Conservation (phyloP, 2,113 vertebrate species). For the Hippocampus mohnikei region DNA sequence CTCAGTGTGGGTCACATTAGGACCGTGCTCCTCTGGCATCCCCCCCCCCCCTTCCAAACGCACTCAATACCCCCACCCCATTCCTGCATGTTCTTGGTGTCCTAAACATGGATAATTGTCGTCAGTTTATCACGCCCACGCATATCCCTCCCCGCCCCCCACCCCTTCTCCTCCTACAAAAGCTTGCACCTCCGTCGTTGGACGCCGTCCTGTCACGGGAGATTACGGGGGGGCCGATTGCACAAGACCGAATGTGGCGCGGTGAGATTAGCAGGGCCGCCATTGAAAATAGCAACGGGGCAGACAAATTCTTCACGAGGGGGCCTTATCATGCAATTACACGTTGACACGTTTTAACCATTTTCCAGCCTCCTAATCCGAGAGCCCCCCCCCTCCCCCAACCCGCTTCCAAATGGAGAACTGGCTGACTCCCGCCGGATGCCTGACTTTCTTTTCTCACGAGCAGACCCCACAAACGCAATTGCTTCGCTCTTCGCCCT, state of each 20-base stretch:
- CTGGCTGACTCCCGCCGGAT: constrained; percentile 42
- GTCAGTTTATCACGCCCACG: constrained; percentile 96
- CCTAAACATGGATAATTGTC: constrained; percentile 98
- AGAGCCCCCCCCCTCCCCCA: constrained; percentile 67
- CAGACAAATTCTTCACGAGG: constrained; percentile 96
- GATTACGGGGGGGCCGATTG: constrained; percentile 99
- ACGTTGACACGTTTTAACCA: constrained; percentile 98
- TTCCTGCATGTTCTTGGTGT: constrained; percentile 79
- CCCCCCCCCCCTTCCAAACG: neutral
- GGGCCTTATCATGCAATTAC: constrained; percentile 99
- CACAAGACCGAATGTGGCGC: constrained; percentile 92
- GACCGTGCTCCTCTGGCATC: constrained; percentile 3
- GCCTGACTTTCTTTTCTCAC: constrained; percentile 7
- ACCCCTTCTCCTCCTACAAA: constrained; percentile 85
- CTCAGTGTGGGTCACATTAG: neutral
- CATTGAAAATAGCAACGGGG: constrained; percentile 94
- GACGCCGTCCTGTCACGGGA: constrained; percentile 92
- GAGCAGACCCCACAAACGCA: too few relatives aligned
- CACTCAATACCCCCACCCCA: neutral
- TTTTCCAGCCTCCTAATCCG: constrained; percentile 98
- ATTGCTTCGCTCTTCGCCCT: neutral
- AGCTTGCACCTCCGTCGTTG: constrained; percentile 85
- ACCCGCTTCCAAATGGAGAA: constrained; percentile 81
- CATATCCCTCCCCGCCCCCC: constrained; percentile 92
- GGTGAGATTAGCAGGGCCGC: constrained; percentile 89